These are phyloP conservation scores for Dinomys branickii DNA, from an alignment of 2,113 vertebrate species.

Conservation along the genomic window DNA sequence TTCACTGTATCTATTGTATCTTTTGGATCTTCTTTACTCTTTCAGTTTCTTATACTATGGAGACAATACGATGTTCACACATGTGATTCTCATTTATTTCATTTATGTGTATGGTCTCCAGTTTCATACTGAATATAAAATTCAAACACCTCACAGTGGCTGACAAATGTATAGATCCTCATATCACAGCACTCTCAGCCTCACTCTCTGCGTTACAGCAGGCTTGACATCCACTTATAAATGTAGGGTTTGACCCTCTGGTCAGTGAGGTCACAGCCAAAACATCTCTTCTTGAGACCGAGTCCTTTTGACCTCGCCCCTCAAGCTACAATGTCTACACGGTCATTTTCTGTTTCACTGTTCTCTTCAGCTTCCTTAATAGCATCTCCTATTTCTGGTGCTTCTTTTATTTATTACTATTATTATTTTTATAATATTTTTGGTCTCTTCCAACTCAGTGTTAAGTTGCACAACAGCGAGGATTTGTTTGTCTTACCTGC, in stretches of 20 bases:
- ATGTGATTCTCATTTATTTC: too few species aligned
- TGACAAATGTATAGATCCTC: background rate
- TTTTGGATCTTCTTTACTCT: too few species aligned
- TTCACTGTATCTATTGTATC: too few species aligned
- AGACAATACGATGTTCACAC: too few species aligned
- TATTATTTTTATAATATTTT: background rate
- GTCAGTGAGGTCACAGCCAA: background rate
- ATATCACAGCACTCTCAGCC: background rate
- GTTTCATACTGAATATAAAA: constrained; percentile 39
- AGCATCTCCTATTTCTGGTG: background rate
- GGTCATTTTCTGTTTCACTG: background rate
- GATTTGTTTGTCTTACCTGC: background rate
- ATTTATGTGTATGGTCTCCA: too few species aligned
- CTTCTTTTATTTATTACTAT: background rate
- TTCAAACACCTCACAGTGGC: background rate
- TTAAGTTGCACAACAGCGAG: background rate
- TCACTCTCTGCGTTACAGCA: background rate
- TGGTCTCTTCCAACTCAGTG: background rate
- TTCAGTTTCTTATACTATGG: too few species aligned
- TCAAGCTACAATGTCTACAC: background rate
- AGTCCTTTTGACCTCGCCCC: background rate
- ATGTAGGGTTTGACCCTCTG: background rate
- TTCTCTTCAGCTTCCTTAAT: background rate
- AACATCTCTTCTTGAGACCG: background rate
- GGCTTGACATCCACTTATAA: background rate